Base-by-base conservation (phyloP, 1,140 invertebrate species). In the Eciton burchellii region DNA sequence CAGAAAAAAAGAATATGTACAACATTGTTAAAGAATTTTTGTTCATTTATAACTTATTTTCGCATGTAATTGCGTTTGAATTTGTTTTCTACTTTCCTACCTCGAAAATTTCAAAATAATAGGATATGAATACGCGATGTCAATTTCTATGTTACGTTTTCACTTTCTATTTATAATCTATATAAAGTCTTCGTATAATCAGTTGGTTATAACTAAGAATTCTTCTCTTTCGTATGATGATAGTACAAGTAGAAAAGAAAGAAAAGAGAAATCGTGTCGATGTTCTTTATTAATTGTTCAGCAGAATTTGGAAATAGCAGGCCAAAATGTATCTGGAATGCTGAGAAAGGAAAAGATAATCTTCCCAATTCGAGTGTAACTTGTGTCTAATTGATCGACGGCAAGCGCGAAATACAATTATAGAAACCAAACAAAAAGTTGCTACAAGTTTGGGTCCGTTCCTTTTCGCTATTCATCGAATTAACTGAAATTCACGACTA, bases 401-500 rank as follows among this genome's bases (percentile, higher is more conserved):
- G 57, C 24, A 19, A 72, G 8, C 11, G 3, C 16, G 19, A 76
- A 65, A 76, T 65, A 76, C 29, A 41, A 76, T 76, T 76, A 54
- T 65, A 65, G 21, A 2, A 76, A 12, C 24, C 26, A 59, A 63
- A 47, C 52, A 76, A 76, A 65, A 49, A 65, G 72, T 76, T 43
- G 26, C 41, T 41, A n/a, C n/a, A 76, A 54, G 65, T 76, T 21
- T 19, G 26, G 65, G 5, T 21, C 63, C n/a, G 45, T 47, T 76
- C 21, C 59, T 35, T 76, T 41, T n/a, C n/a, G n/a, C n/a, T 35
- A 35, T 35, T 35, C 35, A 35, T 35, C 35, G 35, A 35, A 76
- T 52, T 76, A 29, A 52, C 41, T 11, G 14, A 65, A 41, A 29
- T 76, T 52, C 19, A 14, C 29, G 47, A 63, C 43, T 26, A 16